These are phyloP conservation scores for Atractosteus spatula DNA, from an alignment of 2,113 vertebrate species.

Conservation along the genomic window DNA sequence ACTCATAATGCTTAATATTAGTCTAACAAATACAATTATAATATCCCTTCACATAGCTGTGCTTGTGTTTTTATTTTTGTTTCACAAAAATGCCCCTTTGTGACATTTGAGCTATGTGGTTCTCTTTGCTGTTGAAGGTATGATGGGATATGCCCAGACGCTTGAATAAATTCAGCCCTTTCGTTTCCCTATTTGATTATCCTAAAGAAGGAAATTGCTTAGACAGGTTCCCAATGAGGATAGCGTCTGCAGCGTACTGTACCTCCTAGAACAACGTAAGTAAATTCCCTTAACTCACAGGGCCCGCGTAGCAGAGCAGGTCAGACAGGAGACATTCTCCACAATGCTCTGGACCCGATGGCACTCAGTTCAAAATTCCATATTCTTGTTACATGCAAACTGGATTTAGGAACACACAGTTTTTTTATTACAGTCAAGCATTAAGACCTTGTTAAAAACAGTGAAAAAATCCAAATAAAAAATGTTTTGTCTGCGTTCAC, in stretches of 20 bases:
- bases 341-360: slow-evolving; percentile 50
- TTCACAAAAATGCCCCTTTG: no score
- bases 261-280: slow-evolving; percentile 21
- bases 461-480: slow-evolving; percentile 6
- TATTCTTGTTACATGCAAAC: slow-evolving; percentile 35
- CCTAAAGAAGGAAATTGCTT: slow-evolving; percentile 53
- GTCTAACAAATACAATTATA: no score
- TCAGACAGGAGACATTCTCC: slow-evolving; percentile 32
- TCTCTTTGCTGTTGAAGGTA: slow-evolving; percentile 47
- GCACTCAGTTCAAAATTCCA: slow-evolving; percentile 43
- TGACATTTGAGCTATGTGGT: no score
- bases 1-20: neutral
- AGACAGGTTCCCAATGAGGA: slow-evolving; percentile 31
- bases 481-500: slow-evolving; percentile 16
- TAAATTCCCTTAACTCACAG: slow-evolving; percentile 54
- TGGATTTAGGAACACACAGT: slow-evolving; percentile 4
- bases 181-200: slow-evolving; percentile 63
- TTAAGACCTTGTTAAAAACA: slow-evolving; percentile 16
- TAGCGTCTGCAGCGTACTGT: slow-evolving; percentile 9
- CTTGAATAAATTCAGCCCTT: slow-evolving; percentile 67
- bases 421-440: slow-evolving; percentile 26
- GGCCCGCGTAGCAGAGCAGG: slow-evolving; percentile 42
- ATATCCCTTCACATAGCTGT: neutral
- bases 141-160: slow-evolving; percentile 59
- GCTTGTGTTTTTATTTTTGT: neutral